Evolutionary conservation across 2,888 invertebrate species (phyloP).

Genomic region (Tortricodes alternella): DNA sequence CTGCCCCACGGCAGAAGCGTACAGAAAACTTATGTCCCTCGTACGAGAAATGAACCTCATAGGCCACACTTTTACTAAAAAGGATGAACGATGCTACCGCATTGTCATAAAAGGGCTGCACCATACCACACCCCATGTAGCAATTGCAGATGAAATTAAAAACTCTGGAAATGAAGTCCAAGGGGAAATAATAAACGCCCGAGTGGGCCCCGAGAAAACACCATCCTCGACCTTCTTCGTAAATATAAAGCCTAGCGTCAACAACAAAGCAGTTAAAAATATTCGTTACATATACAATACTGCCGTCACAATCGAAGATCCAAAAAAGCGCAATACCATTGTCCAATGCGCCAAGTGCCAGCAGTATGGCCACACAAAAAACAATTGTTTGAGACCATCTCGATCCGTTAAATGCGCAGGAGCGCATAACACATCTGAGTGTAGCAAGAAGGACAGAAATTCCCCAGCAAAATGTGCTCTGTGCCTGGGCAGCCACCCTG

Average conservation of each 20-base stretch:
- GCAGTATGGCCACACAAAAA: neutral
- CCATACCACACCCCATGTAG: too few species aligned
- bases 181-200: neutral
- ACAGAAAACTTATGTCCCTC: too few species aligned
- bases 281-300: neutral
- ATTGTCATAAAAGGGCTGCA: too few species aligned
- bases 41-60: too few species aligned
- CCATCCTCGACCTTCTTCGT: neutral
- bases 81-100: too few species aligned
- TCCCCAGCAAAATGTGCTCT: too few species aligned
- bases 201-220: neutral
- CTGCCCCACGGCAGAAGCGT: too few species aligned
- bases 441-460: neutral
- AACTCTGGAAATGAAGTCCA: neutral
- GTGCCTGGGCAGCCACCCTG: too few species aligned
- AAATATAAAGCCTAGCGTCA: neutral
- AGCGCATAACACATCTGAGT: neutral
- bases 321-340: neutral
- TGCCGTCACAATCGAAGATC: neutral
- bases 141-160: too few species aligned
- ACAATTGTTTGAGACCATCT: neutral
- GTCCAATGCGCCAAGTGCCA: neutral
- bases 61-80: too few species aligned
- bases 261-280: neutral
- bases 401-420: neutral